These are phyloP conservation scores for Diplosoma virens DNA, from an alignment of 23 tunicate species.

Conservation along the genomic window DNA sequence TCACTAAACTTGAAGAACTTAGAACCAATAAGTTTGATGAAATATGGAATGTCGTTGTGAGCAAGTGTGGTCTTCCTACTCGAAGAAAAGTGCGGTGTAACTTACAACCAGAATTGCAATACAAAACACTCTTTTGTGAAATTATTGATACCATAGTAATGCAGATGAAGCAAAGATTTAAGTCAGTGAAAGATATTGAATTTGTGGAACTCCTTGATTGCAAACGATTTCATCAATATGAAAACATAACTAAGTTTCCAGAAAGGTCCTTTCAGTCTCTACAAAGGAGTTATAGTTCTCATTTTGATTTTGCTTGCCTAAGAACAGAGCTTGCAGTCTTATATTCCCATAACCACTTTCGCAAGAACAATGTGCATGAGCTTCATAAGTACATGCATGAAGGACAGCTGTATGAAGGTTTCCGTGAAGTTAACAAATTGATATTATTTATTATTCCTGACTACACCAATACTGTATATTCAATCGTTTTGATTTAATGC, in stretches of 20 bases:
- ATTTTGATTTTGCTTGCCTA: too few relatives aligned
- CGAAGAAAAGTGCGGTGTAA: background rate
- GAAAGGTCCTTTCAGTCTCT: background rate
- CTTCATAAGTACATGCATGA: background rate
- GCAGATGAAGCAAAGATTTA: constrained; percentile 9
- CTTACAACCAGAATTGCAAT: background rate
- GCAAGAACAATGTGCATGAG: constrained; percentile 10
- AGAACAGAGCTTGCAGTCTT: constrained; percentile 13
- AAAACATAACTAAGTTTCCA: too few relatives aligned
- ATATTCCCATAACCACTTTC: background rate
- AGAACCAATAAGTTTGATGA: background rate
- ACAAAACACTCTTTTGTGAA: constrained; percentile 7
- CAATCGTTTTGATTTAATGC: too few relatives aligned
- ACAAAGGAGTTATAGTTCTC: background rate
- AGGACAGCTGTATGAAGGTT: constrained; percentile 13
- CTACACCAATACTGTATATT: too few relatives aligned
- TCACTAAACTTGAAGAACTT: background rate
- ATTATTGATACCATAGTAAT: background rate
- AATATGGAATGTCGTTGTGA: background rate
- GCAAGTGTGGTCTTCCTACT: background rate
- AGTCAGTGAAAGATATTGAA: constrained; percentile 6
- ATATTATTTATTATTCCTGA: too few relatives aligned
- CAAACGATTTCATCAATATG: constrained; percentile 1
- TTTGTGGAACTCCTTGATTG: constrained; percentile 4
- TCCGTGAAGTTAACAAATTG: background rate